Conservation (phyloP, 2,797 vertebrate genomes). For the Pantherophis vulpinus region DNA sequence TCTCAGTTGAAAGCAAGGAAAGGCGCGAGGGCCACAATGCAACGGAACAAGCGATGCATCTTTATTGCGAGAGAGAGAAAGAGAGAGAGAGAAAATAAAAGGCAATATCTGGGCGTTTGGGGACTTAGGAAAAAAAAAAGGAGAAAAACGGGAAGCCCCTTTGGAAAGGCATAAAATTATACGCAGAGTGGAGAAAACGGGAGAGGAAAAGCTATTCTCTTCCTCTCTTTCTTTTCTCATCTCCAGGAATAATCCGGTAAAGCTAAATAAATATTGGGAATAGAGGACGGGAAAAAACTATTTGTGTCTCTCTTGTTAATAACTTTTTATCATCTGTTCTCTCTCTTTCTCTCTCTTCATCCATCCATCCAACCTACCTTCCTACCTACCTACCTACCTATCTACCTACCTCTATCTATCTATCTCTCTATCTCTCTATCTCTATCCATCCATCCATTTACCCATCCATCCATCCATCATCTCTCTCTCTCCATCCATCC, state of each 20-base stretch:
- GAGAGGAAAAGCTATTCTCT: neutral
- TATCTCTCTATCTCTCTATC: too few species aligned
- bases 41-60: too few species aligned
- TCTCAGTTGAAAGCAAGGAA: too few species aligned
- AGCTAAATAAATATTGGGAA: neutral
- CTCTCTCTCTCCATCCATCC: too few species aligned
- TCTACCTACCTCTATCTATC: too few species aligned
- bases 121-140: neutral
- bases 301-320: neutral
- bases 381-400: too few species aligned
- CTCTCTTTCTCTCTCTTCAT: too few species aligned
- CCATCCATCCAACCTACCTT: too few species aligned
- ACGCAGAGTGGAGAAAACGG: neutral
- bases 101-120: neutral
- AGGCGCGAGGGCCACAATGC: neutral
- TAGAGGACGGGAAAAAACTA: rapidly evolving
- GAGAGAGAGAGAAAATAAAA: neutral
- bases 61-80: neutral
- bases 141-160: neutral
- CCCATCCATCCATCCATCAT: too few species aligned
- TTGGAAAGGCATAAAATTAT: neutral
- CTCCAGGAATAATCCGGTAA: neutral
- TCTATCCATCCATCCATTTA: too few species aligned
- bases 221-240: neutral
- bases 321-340: neutral